Percentiles rank a stretch among this genome's conserved stretches.
These are phyloP conservation scores for Macaca nemestrina DNA, from an alignment of 2,113 vertebrate genomes.

Conservation along the genomic window DNA sequence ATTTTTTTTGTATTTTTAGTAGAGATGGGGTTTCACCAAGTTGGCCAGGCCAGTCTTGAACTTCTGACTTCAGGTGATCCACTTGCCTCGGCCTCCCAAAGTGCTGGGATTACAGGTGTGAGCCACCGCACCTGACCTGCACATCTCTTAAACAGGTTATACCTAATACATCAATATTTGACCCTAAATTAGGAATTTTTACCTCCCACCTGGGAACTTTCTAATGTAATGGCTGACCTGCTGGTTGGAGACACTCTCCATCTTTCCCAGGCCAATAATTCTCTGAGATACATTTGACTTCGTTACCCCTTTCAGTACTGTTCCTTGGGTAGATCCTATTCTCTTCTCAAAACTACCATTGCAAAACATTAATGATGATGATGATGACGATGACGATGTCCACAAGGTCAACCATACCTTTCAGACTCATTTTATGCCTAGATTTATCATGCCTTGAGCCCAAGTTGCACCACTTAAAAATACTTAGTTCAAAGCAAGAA, in stretches of 20 bases:
- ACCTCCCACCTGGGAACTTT: background rate
- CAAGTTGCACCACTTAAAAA: background rate
- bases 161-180: background rate
- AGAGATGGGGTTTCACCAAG: too few relatives aligned
- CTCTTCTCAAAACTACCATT: background rate
- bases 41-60: too few relatives aligned
- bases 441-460: background rate
- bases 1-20: too few relatives aligned
- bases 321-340: background rate
- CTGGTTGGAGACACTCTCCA: background rate
- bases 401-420: background rate
- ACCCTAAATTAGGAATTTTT: background rate
- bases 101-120: too few relatives aligned
- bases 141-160: background rate
- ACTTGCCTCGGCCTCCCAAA: too few relatives aligned
- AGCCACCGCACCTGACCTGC: too few relatives aligned
- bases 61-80: too few relatives aligned
- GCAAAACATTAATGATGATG: background rate
- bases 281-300: background rate
- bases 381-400: too few relatives aligned
- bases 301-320: background rate
- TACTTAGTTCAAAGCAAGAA: background rate
- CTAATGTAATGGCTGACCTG: background rate
- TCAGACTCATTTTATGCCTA: background rate
- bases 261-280: background rate